Base-by-base conservation (phyloP, 2,797 vertebrate species). In the Molossus alvarezi region DNA sequence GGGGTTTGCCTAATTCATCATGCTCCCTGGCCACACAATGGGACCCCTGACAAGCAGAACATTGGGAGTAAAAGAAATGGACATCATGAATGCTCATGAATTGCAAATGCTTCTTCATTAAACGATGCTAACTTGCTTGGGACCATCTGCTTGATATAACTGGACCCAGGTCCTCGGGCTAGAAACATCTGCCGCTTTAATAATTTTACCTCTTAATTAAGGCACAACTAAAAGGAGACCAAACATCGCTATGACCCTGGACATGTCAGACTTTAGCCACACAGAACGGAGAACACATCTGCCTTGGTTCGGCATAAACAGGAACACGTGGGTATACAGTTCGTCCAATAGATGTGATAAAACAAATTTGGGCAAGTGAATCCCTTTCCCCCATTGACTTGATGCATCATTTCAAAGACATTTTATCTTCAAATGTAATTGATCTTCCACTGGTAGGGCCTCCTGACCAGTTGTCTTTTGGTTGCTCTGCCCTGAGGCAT, bases 21-120 rank as follows among this genome's bases (percentile, higher is more conserved):
- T 98, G 97, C 98, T 98, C 98, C 98, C 98, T 98, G 98, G 97
- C 96, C 75, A 88, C 98, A 98, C 98, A 98, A 97, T 98, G 96
- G 97, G 97, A 94, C 94, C 96, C 92, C 98, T 99, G 99, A 99
- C 99, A 99, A 98, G 98, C 99, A 99, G 98, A 98, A 99, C 99
- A 99, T 98, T 98, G 98, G 97, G 97, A 98, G 98, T 98, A 98
- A 98, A 98, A 98, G 98, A 98, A 98, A 98, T 98, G 99, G 98
- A 99, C 98, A 98, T 98, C 99, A 98, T 99, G 99, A 99, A 99
- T 98, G 98, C 99, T 99, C 99, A 99, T 99, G 99, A 99, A 99
- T 99, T 99, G 99, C 99, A 99, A 99, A 99, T 99, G 60, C 89
- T 48, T 98, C 98, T 99, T 99, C 98, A 99, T 99, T 98, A 98